These are phyloP conservation scores for Hydrocynus forskahlii DNA, from an alignment of 2,797 vertebrate species.

Conservation along the genomic window DNA sequence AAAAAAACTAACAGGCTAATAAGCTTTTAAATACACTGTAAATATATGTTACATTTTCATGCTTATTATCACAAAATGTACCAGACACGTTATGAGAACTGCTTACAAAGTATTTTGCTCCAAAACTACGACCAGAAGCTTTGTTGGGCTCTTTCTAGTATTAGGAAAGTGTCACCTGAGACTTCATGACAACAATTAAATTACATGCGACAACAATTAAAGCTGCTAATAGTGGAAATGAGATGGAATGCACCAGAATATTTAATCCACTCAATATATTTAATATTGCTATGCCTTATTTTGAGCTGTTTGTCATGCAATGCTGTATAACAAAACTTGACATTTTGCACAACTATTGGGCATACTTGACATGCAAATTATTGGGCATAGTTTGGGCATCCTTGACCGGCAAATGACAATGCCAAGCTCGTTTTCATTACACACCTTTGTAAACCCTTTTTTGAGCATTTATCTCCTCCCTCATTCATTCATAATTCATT, in stretches of 20 bases:
- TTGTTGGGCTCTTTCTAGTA: background rate
- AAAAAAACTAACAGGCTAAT: background rate
- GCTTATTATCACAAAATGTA: background rate
- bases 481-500: too few species aligned
- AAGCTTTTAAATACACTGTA: background rate
- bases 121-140: background rate
- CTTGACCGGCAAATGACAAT: too few species aligned
- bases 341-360: too few species aligned
- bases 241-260: background rate
- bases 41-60: background rate
- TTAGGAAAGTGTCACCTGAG: background rate
- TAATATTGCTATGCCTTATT: background rate
- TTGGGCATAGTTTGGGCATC: too few species aligned
- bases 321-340: too few species aligned
- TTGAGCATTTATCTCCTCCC: too few species aligned
- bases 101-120: background rate
- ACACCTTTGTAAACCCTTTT: too few species aligned
- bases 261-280: background rate
- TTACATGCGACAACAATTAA: background rate
- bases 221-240: background rate
- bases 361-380: too few species aligned
- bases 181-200: background rate
- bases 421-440: too few species aligned
- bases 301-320: too few species aligned
- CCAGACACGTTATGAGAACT: background rate